phyloP scores from a whole-genome alignment of 2,797 vertebrate species.

The Coendou prehensilis region DNA sequence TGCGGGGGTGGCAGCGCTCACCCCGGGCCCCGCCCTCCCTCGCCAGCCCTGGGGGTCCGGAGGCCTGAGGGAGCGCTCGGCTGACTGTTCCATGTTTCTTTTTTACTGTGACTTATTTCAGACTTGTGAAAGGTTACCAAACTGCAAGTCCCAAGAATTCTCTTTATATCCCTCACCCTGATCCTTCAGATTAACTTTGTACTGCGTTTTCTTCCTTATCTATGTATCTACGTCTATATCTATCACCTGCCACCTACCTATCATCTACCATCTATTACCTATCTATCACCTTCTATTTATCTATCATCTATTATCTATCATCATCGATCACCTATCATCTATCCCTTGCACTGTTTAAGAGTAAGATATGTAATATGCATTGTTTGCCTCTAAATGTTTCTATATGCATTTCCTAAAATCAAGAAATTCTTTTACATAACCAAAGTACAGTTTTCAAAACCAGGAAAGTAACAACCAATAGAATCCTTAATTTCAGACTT shows the following conservation, averaged over 20 bases:
- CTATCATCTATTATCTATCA: background rate
- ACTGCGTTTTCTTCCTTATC: background rate
- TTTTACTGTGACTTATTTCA: background rate
- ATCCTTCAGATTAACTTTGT: background rate
- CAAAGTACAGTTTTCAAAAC: background rate
- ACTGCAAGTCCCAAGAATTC: background rate
- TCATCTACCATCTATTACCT: background rate
- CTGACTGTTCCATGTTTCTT: background rate
- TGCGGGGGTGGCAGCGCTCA: slow-evolving; percentile 80
- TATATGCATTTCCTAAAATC: background rate
- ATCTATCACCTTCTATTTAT: background rate
- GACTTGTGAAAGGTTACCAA: slow-evolving; percentile 28
- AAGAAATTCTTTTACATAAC: background rate
- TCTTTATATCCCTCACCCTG: background rate
- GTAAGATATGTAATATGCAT: background rate
- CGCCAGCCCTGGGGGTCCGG: background rate
- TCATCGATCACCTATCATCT: background rate
- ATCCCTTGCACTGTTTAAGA: background rate
- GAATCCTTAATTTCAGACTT: background rate
- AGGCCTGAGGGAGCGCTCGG: fast-evolving
- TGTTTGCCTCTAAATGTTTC: background rate
- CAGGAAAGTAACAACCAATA: background rate
- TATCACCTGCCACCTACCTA: too few relatives aligned
- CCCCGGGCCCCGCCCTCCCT: background rate
- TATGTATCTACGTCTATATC: background rate